Evolutionary conservation across 2,888 invertebrate genomes (phyloP), one percentile per base, ranked within the genome.

Genomic region (Trissolcus brochymenae): DNA sequence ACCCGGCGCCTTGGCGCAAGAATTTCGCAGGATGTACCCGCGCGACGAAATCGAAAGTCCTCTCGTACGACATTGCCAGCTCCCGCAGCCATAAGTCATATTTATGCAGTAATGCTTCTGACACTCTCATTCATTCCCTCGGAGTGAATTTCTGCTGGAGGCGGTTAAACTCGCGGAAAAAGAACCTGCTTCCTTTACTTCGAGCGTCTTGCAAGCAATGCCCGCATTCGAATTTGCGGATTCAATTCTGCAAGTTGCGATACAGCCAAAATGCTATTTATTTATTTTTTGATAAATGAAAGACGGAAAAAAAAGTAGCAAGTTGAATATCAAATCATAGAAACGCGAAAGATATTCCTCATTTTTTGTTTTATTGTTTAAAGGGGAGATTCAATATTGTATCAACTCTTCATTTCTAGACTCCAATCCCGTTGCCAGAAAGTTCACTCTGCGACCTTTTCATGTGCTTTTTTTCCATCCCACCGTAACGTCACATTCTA

Each of bases 31-130:
- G 76, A 75, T 76, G 80, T 80, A 65, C 74, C 74, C 60, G 55
- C 60, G 62, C 73, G 71, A 71, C 74, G 67, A 75, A 71, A 67
- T 70, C 76, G 35, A 35, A 35, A 35, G 35, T 35, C 35, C 35
- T 35, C 73, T 78, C 79, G 62, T 71, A 78, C 78, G 78, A 78
- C 80, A 74, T 80, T 79, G 77, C 76, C 78, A 75, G 76, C 77
- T 79, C 78, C 81, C 79, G 77, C 80, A 80, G 81, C 82, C 82
- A 82, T 85, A 85, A 85, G 84, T 85, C 85, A 86, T 84, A 84
- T 85, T 86, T 85, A 84, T 84, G 84, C 81, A 81, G 76, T 80
- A 78, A 84, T 85, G 86, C 80, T 76, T 81, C 81, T 84, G 86
- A 83, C 86, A 84, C 82, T 80, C 82, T 81, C 84, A 84, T 84